Conservation (phyloP, 2,888 invertebrate genomes). For the Drosophila mayaguana region DNA sequence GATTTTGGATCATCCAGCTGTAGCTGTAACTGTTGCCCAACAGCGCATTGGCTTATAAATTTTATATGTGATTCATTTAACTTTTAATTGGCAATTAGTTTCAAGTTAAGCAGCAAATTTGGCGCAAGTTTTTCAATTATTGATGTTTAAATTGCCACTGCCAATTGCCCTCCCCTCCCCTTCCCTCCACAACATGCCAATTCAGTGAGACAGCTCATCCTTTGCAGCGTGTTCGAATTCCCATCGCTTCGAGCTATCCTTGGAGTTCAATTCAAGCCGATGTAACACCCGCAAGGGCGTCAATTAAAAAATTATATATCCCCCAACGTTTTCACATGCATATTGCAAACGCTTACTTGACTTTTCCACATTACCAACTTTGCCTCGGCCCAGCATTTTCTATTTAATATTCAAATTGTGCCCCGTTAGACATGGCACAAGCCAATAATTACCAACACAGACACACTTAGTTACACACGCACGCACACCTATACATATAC, state of each 20-base stretch:
- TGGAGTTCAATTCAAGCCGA: constrained; percentile 5
- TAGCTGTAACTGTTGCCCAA: constrained; percentile 13
- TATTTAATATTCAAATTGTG: constrained; percentile 52
- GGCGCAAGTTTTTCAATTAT: constrained; percentile 60
- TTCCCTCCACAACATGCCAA: background rate
- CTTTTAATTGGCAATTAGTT: constrained; percentile 65
- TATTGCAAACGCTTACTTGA: constrained; percentile 26
- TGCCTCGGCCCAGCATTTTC: constrained; percentile 7
- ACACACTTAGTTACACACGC: background rate
- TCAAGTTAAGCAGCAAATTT: constrained; percentile 57
- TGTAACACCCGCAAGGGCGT: constrained; percentile 21
- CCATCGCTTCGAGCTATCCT: constrained; percentile 23
- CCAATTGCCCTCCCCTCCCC: constrained; percentile 9
- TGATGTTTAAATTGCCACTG: constrained; percentile 52
- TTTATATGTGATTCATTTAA: constrained; percentile 58
- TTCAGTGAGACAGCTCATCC: background rate
- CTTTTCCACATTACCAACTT: constrained; percentile 24
- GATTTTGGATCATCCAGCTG: background rate
- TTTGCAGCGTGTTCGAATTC: constrained; percentile 45
- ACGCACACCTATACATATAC: background rate
- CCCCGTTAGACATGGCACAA: constrained; percentile 17
- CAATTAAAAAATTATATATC: constrained; percentile 44
- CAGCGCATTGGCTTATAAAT: constrained; percentile 47
- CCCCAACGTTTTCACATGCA: constrained; percentile 12
- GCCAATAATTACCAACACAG: constrained; percentile 38